Percentiles rank a stretch among this genome's conserved stretches.
Evolutionary conservation across 1,140 invertebrate species (phyloP).

Genomic region (Pseudoatta argentina): DNA sequence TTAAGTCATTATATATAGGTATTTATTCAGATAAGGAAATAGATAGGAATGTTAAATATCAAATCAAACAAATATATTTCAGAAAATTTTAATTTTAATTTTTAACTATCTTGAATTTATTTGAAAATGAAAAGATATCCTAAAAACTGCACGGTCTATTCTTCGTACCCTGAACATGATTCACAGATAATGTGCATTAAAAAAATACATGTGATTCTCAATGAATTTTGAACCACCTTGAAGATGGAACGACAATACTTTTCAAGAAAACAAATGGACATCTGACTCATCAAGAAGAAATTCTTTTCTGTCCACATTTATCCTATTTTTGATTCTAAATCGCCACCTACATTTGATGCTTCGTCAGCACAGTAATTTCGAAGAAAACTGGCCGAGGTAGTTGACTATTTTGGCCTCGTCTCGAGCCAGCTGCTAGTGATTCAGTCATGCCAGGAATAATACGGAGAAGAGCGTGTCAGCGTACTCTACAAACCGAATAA

Average conservation of each 20-base stretch:
- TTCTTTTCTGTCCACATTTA: slow-evolving; percentile 55
- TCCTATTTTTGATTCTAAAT: slow-evolving; percentile 16
- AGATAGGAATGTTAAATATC: not conserved
- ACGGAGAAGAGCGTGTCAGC: slow-evolving; percentile 78
- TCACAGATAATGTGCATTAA: not conserved
- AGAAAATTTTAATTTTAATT: not conserved
- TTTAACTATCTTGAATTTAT: not conserved
- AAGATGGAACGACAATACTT: slow-evolving; percentile 51
- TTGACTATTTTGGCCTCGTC: slow-evolving; percentile 79
- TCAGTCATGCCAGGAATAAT: slow-evolving; percentile 82
- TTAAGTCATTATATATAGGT: not conserved
- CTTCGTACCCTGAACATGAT: not conserved
- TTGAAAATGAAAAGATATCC: not conserved
- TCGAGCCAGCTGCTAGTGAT: slow-evolving; percentile 79
- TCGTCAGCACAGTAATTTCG: slow-evolving; percentile 44
- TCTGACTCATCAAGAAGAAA: slow-evolving; percentile 69
- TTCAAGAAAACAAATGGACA: slow-evolving; percentile 41
- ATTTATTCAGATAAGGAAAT: not conserved
- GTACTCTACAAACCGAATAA: slow-evolving; percentile 78
- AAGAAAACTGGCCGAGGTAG: slow-evolving; percentile 55
- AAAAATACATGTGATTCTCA: not conserved
- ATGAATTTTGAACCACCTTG: slow-evolving; percentile 53
- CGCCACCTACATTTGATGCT: slow-evolving; percentile 33
- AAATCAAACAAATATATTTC: not conserved
- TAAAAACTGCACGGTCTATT: not conserved